phyloP scores from a whole-genome alignment of 2,888 invertebrate species.

The Epiblema foenella region DNA sequence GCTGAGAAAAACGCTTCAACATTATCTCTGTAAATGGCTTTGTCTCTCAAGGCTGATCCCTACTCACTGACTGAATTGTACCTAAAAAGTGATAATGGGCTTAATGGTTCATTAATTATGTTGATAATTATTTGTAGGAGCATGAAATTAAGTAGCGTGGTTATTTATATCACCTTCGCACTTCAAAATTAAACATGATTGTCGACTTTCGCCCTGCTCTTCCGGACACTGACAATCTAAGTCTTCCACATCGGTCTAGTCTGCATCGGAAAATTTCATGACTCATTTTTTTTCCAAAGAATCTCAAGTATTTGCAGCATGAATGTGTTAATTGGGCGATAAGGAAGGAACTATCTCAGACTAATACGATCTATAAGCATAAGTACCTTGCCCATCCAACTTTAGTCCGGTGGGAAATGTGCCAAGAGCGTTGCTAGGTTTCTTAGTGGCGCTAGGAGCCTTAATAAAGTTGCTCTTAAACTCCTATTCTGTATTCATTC shows the following conservation, averaged over 20 bases:
- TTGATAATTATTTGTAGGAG: neutral
- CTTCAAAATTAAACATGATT: no score
- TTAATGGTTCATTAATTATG: conserved; percentile 24
- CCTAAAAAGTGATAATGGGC: conserved; percentile 22
- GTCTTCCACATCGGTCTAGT: neutral
- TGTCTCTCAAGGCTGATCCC: conserved; percentile 30
- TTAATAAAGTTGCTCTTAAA: conserved; percentile 54
- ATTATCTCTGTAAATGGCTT: conserved; percentile 30
- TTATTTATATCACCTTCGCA: no score
- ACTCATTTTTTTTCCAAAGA: conserved; percentile 27
- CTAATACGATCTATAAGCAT: conserved; percentile 41
- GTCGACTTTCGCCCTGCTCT: no score
- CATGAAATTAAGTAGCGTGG: neutral
- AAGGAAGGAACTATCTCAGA: conserved; percentile 39
- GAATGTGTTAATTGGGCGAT: conserved; percentile 36
- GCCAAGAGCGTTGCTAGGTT: conserved; percentile 63
- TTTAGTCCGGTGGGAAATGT: conserved; percentile 64
- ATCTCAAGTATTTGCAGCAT: conserved; percentile 32
- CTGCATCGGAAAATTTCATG: conserved; percentile 30
- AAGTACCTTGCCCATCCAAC: conserved; percentile 49
- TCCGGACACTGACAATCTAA: no score
- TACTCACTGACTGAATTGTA: conserved; percentile 13
- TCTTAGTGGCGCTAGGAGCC: conserved; percentile 52
- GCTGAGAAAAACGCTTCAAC: conserved; percentile 29
- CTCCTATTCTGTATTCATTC: conserved; percentile 31